Conservation (phyloP, 1,140 invertebrate genomes). For the Tetraneura akinire region DNA sequence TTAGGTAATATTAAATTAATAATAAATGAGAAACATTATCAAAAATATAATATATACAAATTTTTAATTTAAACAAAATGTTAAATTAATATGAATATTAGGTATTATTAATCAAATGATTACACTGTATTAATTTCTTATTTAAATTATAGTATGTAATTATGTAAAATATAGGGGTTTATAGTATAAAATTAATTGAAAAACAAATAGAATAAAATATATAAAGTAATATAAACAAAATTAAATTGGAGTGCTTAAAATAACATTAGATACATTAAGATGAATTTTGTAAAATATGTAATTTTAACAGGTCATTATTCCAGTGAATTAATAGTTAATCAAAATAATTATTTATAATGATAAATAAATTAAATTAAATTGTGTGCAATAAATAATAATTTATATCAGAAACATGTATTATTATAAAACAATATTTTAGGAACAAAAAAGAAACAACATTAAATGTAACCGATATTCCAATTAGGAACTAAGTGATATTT, state of each 20-base stretch:
- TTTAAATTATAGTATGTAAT: background rate
- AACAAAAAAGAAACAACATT: conserved; percentile 24
- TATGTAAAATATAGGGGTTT: background rate
- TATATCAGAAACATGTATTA: background rate
- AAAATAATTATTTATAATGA: background rate
- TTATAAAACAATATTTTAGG: conserved; percentile 27
- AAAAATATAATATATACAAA: no score
- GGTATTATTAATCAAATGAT: no score
- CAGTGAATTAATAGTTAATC: background rate
- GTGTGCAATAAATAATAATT: conserved; percentile 12
- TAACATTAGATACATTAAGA: background rate
- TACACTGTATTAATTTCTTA: background rate
- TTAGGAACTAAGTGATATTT: background rate
- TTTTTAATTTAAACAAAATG: no score
- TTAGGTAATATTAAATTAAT: no score
- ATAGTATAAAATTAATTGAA: background rate
- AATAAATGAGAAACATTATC: no score
- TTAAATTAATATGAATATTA: no score
- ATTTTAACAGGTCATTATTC: background rate
- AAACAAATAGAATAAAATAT: background rate
- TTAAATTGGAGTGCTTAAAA: conserved; percentile 10
- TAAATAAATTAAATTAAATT: background rate
- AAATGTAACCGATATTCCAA: background rate
- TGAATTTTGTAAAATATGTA: background rate
- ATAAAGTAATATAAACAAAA: background rate